Conservation (phyloP, 2,888 invertebrate genomes). For the Pandemis cinnamomeana region DNA sequence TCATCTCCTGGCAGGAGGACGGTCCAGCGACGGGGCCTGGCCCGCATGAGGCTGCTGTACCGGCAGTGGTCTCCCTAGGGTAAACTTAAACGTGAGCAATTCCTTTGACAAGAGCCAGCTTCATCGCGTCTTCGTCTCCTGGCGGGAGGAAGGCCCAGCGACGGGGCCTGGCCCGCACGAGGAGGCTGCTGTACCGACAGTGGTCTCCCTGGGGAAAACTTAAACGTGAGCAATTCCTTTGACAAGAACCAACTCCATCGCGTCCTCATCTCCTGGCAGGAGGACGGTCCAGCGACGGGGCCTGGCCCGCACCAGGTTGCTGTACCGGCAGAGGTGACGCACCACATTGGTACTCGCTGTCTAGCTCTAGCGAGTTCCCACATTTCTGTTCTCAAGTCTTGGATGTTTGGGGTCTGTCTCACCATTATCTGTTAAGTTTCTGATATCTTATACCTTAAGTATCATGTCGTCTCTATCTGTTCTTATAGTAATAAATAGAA, state of each 20-base stretch:
- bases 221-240: too few species aligned
- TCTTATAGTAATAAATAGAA: too few species aligned
- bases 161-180: slow-evolving; percentile 84
- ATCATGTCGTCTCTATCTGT: too few species aligned
- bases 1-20: slow-evolving; percentile 89
- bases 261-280: slow-evolving; percentile 88
- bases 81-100: neutral
- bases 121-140: slow-evolving; percentile 88
- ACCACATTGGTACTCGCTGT: too few species aligned
- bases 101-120: slow-evolving; percentile 85
- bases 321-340: slow-evolving; percentile 56
- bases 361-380: slow-evolving; percentile 79
- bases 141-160: slow-evolving; percentile 90
- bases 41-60: slow-evolving; percentile 66
- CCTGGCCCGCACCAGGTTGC: slow-evolving; percentile 77
- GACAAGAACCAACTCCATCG: slow-evolving; percentile 88
- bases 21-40: slow-evolving; percentile 89
- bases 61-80: slow-evolving; percentile 55
- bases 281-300: slow-evolving; percentile 90
- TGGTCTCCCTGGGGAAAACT: slow-evolving; percentile 46
- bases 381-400: too few species aligned
- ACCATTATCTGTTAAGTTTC: too few species aligned
- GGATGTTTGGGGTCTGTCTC: too few species aligned
- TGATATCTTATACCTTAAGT: too few species aligned
- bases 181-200: slow-evolving; percentile 55